These are phyloP conservation scores for Cephus sareptanus DNA, from an alignment of 2,888 invertebrate species.

Conservation along the genomic window DNA sequence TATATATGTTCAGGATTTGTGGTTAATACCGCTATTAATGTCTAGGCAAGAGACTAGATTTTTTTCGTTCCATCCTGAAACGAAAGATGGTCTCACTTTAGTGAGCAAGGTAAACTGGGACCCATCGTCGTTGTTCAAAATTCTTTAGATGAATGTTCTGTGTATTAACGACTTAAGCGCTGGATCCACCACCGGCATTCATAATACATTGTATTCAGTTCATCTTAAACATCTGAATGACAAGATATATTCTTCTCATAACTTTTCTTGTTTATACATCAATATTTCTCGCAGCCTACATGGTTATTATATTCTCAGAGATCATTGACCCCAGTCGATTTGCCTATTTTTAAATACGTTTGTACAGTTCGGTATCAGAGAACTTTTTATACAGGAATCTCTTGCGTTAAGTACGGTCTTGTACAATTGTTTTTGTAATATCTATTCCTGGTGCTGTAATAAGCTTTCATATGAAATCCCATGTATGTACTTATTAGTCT, in stretches of 20 bases:
- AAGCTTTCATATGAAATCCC: background rate
- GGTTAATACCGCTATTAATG: slow-evolving; percentile 45
- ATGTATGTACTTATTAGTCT: background rate
- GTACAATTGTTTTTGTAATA: background rate
- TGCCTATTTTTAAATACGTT: background rate
- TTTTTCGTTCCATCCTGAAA: slow-evolving; percentile 40
- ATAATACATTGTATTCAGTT: background rate
- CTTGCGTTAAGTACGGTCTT: background rate
- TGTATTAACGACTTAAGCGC: slow-evolving; percentile 28
- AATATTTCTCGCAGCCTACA: background rate
- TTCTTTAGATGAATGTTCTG: slow-evolving; percentile 44
- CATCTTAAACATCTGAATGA: background rate
- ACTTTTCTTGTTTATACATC: background rate
- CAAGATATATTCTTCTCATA: background rate
- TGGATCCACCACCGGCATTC: slow-evolving; percentile 33
- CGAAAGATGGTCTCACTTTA: slow-evolving; percentile 45
- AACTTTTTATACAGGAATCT: background rate
- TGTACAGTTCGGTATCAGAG: background rate
- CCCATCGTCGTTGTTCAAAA: slow-evolving; percentile 32
- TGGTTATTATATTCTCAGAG: background rate
- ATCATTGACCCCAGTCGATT: background rate
- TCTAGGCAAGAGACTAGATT: slow-evolving; percentile 42
- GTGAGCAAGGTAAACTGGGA: slow-evolving; percentile 51
- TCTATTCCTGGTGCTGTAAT: background rate
- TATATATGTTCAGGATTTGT: slow-evolving; percentile 54